Conservation (phyloP, 2,113 vertebrate genomes). For the Isichthys henryi region DNA sequence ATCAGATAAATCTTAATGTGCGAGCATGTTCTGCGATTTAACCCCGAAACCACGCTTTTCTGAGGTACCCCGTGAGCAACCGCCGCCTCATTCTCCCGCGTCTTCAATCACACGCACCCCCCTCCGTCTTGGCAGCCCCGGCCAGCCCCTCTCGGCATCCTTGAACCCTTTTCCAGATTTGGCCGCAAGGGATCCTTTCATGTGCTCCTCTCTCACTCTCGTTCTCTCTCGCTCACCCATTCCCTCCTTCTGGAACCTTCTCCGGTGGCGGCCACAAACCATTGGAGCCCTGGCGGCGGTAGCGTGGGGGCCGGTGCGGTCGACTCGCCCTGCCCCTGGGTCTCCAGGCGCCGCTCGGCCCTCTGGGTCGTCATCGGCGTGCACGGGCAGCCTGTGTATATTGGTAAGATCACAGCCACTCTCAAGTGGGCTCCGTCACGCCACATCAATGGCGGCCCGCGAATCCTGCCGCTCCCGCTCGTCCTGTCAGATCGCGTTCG, state of each 20-base stretch:
- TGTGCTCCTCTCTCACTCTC: conserved; percentile 23
- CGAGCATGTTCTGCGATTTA: conserved; percentile 57
- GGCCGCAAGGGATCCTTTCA: conserved; percentile 48
- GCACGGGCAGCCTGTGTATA: conserved; percentile 43
- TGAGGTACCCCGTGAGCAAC: conserved; percentile 18
- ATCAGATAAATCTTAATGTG: conserved; percentile 57
- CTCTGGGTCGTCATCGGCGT: conserved; percentile 37
- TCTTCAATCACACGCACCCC: conserved; percentile 27
- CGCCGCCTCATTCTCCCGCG: conserved; percentile 17
- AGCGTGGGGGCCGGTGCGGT: conserved; percentile 62
- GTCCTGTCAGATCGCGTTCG: conserved; percentile 50
- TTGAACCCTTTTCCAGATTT: conserved; percentile 51
- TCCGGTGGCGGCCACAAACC: conserved; percentile 62
- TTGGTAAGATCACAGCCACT: conserved; percentile 55
- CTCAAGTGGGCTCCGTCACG: conserved; percentile 56
- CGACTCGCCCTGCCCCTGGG: conserved; percentile 54
- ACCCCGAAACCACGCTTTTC: conserved; percentile 48
- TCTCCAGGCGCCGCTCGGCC: conserved; percentile 24
- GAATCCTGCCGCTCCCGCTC: conserved; percentile 32
- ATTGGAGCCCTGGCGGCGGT: conserved; percentile 59
- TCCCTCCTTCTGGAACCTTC: conserved; percentile 47
- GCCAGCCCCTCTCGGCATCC: conserved; percentile 35
- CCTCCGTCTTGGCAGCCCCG: conserved; percentile 18
- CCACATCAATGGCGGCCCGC: conserved; percentile 57
- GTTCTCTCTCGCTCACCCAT: neutral